Evolutionary conservation across 1,140 invertebrate species (phyloP), one percentile per base, ranked within the genome.

Genomic region (Araneus ventricosus): DNA sequence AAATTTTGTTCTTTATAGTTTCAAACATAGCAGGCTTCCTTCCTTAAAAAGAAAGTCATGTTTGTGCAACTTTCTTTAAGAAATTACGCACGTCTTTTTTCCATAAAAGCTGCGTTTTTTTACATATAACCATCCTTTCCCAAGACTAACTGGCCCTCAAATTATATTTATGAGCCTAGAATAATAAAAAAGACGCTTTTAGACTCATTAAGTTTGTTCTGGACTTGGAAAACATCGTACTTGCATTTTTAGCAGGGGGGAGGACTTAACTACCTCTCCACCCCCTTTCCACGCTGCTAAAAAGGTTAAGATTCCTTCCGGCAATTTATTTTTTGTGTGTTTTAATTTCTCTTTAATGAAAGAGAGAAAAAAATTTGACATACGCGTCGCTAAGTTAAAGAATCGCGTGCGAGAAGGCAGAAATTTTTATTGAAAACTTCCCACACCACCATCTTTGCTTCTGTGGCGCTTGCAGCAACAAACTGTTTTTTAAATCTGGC

Each of bases 341-440:
- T 93, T 93, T 87, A 93, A 87, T 93, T 93, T 93, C 91, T 57
- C 91, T 88, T 93, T 93, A 93, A 93, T 93, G 91, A 93, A 93
- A 93, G 27, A 34, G 39, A 59, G 27, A 34, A 87, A 87, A 87
- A 93, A 75, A 75, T 37, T 61, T 93, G 84, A 92, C 90, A 86
- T 92, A 17, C 41, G 59, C 91, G 91, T 93, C 91, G 63, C 84
- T 87, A 93, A 93, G 91, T 30, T 88, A 93, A 92, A 39, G 37
- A 30, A 87, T 93, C 24, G 91, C 91, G 91, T 93, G 91, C 84
- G 4, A 37, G 24, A 88, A 87, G 84, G 85, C 39, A 57, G 57
- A 87, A 57, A 93, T 93, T 93, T 93, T 93, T 93, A 93, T 93
- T 93, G 82, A 87, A 93, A 93, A 70, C 22, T 93, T 88, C 63